These are phyloP conservation scores for Genyomyrus donnyi DNA, from an alignment of 2,113 vertebrate genomes.

Conservation along the genomic window DNA sequence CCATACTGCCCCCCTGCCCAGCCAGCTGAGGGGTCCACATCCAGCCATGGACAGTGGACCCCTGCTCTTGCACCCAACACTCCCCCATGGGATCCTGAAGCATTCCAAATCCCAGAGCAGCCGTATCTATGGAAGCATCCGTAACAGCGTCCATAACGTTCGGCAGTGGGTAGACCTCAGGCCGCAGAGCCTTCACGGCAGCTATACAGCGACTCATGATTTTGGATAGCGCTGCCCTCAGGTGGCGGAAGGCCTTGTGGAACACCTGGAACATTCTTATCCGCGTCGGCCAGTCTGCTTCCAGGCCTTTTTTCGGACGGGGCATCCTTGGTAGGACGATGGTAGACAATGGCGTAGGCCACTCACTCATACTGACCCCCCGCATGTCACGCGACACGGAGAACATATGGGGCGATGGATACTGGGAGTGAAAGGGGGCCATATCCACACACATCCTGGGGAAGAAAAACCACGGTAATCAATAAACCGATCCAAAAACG, in stretches of 20 bases:
- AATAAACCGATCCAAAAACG: not conserved
- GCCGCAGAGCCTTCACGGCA: not conserved
- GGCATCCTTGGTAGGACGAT: not conserved
- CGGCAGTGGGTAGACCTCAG: not conserved
- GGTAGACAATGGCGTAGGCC: not conserved
- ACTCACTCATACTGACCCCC: too few relatives aligned
- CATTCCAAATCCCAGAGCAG: not conserved
- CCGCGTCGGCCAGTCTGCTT: not conserved
- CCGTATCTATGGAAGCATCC: not conserved
- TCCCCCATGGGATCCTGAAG: not conserved
- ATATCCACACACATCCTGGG: constrained; percentile 5
- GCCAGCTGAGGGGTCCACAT: not conserved
- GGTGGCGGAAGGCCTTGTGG: not conserved
- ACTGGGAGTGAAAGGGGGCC: not conserved
- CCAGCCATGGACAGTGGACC: not conserved
- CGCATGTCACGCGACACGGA: not conserved
- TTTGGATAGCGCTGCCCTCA: not conserved
- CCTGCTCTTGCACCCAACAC: too few relatives aligned
- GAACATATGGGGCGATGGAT: not conserved
- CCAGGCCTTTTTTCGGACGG: not conserved
- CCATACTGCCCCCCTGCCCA: not conserved
- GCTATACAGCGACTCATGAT: not conserved
- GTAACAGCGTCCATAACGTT: not conserved
- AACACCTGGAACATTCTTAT: constrained; percentile 3
- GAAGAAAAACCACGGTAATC: not conserved